Evolutionary conservation across 2,888 invertebrate species (phyloP), one percentile per base, ranked within the genome.

Genomic region (Diarsia brunnea): DNA sequence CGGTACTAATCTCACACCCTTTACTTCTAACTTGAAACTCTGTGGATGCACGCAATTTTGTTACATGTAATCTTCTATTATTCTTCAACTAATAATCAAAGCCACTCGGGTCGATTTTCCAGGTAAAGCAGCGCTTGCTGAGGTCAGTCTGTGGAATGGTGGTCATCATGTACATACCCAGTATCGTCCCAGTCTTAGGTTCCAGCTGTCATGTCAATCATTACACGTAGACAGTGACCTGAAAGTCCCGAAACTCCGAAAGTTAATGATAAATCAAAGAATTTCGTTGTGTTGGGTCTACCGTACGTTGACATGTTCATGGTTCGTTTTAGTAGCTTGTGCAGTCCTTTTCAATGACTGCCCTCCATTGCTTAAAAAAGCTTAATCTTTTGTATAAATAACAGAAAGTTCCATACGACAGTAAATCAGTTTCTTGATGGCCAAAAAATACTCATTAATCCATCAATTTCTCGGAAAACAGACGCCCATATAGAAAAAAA

Each of bases 1-100:
- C 82, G 87, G 91, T 88, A 92, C 92, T 93, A 93, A 93, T 93
- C 92, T 93, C 92, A 93, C 91, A 93, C 91, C 87, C 91, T 81
- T 93, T 92, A 92, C 90, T 90, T 90, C 90, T 90, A 87, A 89
- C 87, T 87, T 89, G 91, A 84, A 65, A 51, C 21, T 27, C n/a
- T 71, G 21, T 58, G 61, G 38, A 43, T 61, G 73, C 68, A 83
- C 79, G 55, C 60, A 73, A 47, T 51, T 31, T 45, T 61, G 24
- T 24, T 55, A 11, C 24, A 2, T 11, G n/a, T 55, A 24, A 55
- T 55, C 24, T 14, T n/a, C n/a, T n/a, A n/a, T n/a, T n/a, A n/a
- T n/a, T n/a, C n/a, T n/a, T n/a, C n/a, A n/a, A n/a, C n/a, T n/a
- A n/a, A n/a, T n/a, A 38, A 16, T 58, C 8, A 16, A 16, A 16